A percentile compares a stretch with the other conserved stretches of the same genome.
Conservation (phyloP, 2,888 invertebrate species). For the Molorchus minor region DNA sequence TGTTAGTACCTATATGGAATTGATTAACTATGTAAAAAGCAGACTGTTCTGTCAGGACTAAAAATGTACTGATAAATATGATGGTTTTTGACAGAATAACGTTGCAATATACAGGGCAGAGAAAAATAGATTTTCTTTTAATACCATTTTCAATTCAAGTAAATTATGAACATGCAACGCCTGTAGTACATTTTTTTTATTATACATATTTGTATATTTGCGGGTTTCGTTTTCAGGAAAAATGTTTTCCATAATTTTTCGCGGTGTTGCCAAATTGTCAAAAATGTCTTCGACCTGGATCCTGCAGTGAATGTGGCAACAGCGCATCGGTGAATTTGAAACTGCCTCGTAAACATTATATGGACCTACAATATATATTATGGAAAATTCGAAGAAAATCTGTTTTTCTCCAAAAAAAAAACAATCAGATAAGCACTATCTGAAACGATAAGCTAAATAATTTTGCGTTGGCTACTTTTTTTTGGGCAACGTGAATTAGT, state of each 20-base stretch:
- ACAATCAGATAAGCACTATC: constrained; percentile 17
- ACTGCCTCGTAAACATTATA: too few relatives aligned
- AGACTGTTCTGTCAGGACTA: constrained; percentile 6
- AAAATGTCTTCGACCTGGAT: too few relatives aligned
- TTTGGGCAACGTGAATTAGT: constrained; percentile 46
- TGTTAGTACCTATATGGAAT: constrained; percentile 55
- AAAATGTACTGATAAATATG: constrained; percentile 27
- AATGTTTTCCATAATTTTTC: too few relatives aligned
- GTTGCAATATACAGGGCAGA: not conserved
- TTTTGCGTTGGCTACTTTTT: constrained; percentile 45
- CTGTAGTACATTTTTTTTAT: too few relatives aligned
- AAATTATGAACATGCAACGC: too few relatives aligned
- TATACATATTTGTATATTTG: too few relatives aligned
- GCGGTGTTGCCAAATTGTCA: too few relatives aligned
- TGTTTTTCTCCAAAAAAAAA: constrained; percentile 10
- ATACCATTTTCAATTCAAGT: not conserved
- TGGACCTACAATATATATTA: too few relatives aligned
- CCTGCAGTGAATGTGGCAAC: too few relatives aligned
- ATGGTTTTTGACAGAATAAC: constrained; percentile 1
- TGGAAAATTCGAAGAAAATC: too few relatives aligned
- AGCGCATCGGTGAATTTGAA: too few relatives aligned
- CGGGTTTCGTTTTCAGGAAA: too few relatives aligned
- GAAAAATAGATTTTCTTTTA: constrained; percentile 6
- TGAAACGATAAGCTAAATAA: constrained; percentile 32
- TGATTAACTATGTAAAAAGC: constrained; percentile 44